Conservation (phyloP, 2,113 vertebrate species). For the Oreochromis niloticus region DNA sequence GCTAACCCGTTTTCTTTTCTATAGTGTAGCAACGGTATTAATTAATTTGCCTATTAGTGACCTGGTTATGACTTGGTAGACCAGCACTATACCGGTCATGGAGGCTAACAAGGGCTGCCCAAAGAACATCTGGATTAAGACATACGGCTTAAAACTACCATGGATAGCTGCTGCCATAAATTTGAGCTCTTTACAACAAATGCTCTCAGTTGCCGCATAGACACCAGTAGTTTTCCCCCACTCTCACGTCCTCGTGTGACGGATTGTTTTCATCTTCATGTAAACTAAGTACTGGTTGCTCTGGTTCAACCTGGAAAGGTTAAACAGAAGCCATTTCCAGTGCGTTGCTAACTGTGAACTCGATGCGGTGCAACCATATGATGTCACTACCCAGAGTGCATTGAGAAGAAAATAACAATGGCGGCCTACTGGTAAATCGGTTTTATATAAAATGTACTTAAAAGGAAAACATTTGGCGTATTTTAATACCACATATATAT, state of each 20-base stretch:
- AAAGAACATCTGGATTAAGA: background rate
- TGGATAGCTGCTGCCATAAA: background rate
- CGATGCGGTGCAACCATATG: background rate
- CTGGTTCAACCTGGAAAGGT: background rate
- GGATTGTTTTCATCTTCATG: background rate
- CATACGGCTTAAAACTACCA: background rate
- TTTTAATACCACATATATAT: background rate
- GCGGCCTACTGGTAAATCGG: background rate
- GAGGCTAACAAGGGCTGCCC: background rate
- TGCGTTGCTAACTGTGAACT: background rate
- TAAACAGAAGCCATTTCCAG: background rate
- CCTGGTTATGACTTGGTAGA: background rate
- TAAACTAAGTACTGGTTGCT: background rate
- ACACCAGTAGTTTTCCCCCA: background rate
- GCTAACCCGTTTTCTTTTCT: background rate
- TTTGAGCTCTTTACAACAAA: background rate
- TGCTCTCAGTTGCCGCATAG: background rate
- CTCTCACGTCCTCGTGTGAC: rapidly evolving
- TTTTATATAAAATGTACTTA: background rate
- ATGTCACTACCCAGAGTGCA: background rate
- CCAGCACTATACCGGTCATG: background rate
- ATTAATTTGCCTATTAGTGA: background rate
- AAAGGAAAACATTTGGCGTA: background rate
- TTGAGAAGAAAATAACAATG: background rate
- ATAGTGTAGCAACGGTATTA: background rate